A percentile compares a stretch with the other conserved stretches of the same genome.
Evolutionary conservation across 2,113 vertebrate species (phyloP).

Genomic region (Oncorhynchus mykiss): DNA sequence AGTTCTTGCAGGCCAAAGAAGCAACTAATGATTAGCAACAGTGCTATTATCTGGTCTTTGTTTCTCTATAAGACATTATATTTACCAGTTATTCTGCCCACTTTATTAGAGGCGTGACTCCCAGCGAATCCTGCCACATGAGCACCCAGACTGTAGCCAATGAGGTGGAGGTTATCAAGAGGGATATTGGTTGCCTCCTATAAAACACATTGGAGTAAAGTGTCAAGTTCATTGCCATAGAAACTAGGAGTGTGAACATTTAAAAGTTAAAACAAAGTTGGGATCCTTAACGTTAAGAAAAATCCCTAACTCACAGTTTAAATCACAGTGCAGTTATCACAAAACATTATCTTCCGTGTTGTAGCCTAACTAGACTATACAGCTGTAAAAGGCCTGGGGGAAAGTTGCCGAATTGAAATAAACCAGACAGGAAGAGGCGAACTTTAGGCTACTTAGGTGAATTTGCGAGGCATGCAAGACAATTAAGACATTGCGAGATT

Average conservation of each 20-base stretch:
- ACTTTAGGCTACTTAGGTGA: too few species aligned
- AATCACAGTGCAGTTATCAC: too few species aligned
- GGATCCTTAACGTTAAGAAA: background rate
- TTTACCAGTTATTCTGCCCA: slow-evolving; percentile 95
- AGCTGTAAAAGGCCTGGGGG: too few species aligned
- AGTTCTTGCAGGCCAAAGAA: background rate
- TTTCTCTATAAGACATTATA: background rate
- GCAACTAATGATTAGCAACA: background rate
- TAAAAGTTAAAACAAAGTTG: background rate
- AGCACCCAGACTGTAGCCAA: slow-evolving; percentile 95
- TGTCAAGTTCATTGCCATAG: too few species aligned
- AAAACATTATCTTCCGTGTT: too few species aligned
- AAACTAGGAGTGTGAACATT: background rate
- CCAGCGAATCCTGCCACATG: slow-evolving; percentile 93
- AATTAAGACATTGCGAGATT: too few species aligned
- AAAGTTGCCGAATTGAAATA: too few species aligned
- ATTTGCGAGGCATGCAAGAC: too few species aligned
- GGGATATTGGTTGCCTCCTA: slow-evolving; percentile 84
- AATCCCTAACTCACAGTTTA: slow-evolving; percentile 64
- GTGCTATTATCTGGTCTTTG: background rate
- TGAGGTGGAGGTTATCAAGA: slow-evolving; percentile 86
- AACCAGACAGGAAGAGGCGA: too few species aligned
- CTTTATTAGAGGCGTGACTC: slow-evolving; percentile 84
- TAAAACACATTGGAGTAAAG: background rate
- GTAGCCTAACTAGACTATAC: too few species aligned